Conservation (phyloP, 2,888 invertebrate genomes). For the Pandemis corylana region DNA sequence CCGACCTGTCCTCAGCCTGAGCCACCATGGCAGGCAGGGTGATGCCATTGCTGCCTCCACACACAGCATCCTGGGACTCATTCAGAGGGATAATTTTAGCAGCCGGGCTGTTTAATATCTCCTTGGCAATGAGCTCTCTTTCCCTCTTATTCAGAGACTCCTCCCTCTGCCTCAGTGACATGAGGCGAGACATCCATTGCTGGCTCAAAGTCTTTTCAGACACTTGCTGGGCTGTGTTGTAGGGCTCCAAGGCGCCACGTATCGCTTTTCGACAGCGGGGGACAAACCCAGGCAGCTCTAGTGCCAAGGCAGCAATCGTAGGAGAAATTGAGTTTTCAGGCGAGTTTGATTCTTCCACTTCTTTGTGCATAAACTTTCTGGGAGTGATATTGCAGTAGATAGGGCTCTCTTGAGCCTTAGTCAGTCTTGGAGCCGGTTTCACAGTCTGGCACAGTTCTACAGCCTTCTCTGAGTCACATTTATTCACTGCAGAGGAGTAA, state of each 20-base stretch:
- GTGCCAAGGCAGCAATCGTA: conserved; percentile 74
- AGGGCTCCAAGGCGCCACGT: conserved; percentile 59
- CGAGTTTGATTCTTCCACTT: conserved; percentile 52
- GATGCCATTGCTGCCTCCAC: conserved; percentile 68
- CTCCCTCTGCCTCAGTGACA: conserved; percentile 80
- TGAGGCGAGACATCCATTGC: conserved; percentile 85
- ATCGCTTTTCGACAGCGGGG: conserved; percentile 72
- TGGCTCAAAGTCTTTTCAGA: conserved; percentile 83
- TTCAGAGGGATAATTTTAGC: conserved; percentile 62
- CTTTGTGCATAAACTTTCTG: conserved; percentile 51
- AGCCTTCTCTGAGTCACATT: conserved; percentile 78
- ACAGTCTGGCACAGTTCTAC: conserved; percentile 65
- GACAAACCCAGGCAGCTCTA: conserved; percentile 80
- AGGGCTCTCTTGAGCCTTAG: conserved; percentile 64
- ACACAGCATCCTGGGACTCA: conserved; percentile 51
- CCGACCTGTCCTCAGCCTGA: conserved; percentile 50
- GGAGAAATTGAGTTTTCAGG: conserved; percentile 67
- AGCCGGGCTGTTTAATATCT: conserved; percentile 73
- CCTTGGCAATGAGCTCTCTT: conserved; percentile 73
- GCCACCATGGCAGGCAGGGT: conserved; percentile 72
- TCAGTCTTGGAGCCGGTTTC: conserved; percentile 67
- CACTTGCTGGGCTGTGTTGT: conserved; percentile 75
- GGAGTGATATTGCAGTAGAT: conserved; percentile 72
- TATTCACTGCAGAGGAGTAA: conserved; percentile 61
- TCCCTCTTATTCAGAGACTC: conserved; percentile 81